Evolutionary conservation across 2,797 vertebrate species (phyloP).

Genomic region (Galaxias olidus): DNA sequence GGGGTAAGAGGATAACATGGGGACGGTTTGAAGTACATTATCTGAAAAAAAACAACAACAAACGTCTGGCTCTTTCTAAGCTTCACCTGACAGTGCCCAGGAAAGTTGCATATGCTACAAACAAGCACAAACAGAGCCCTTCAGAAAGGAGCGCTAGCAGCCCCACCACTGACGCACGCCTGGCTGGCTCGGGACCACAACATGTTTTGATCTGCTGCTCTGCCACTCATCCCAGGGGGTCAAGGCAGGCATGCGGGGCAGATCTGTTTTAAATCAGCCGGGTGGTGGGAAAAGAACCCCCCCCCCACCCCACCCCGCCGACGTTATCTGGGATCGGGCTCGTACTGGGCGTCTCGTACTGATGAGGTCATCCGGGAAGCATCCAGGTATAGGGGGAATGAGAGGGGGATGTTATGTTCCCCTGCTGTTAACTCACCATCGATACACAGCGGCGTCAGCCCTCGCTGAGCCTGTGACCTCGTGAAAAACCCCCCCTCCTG

Average conservation of each 20-base stretch:
- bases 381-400: slow-evolving; percentile 21
- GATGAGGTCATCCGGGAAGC: slow-evolving; percentile 53
- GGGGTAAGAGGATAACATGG: no score
- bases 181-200: neutral
- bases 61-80: no score
- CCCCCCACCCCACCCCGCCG: no score
- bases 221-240: slow-evolving; percentile 5
- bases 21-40: no score
- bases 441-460: neutral
- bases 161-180: neutral
- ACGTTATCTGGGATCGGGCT: neutral
- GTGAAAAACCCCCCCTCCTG: slow-evolving; percentile 37
- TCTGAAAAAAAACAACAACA: no score
- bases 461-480: slow-evolving; percentile 51
- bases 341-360: neutral
- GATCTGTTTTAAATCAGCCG: slow-evolving; percentile 53
- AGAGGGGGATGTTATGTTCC: neutral
- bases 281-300: neutral
- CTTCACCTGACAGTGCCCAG: no score
- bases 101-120: no score
- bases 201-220: slow-evolving; percentile 11
- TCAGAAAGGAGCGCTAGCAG: neutral
- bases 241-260: slow-evolving; percentile 23
- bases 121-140: neutral
- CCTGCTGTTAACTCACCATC: no score